A percentile compares a stretch with the other conserved stretches of the same genome.
These are phyloP conservation scores for Capromys pilorides DNA, from an alignment of 2,797 vertebrate genomes.

Conservation along the genomic window DNA sequence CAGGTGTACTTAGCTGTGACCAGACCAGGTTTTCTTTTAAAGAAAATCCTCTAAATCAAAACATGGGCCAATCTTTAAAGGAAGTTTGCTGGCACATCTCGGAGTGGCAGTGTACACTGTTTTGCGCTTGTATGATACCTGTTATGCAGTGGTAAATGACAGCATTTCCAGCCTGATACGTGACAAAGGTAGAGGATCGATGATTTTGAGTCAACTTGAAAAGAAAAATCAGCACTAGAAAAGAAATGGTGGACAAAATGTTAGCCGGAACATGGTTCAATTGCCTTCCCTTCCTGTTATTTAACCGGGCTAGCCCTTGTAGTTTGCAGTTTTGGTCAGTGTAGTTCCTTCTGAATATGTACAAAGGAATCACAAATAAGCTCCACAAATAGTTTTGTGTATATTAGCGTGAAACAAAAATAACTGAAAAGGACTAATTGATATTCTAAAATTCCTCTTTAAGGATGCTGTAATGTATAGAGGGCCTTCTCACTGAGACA, in stretches of 20 bases:
- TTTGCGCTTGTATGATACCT: conserved; percentile 24
- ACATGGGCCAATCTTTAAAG: neutral
- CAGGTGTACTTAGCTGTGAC: conserved; percentile 24
- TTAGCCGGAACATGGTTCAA: neutral
- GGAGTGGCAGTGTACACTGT: neutral
- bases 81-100: neutral
- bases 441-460: neutral
- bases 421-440: neutral
- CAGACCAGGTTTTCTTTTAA: conserved; percentile 49
- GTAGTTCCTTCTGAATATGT: neutral
- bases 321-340: conserved; percentile 10
- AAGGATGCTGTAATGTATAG: neutral
- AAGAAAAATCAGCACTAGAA: conserved; percentile 19
- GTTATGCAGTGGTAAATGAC: conserved; percentile 11
- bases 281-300: neutral
- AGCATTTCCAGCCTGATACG: neutral
- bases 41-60: conserved; percentile 55
- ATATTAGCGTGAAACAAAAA: neutral
- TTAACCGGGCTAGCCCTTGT: neutral
- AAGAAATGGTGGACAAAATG: conserved; percentile 14
- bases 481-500: neutral
- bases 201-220: conserved; percentile 10
- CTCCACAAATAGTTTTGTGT: neutral
- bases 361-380: conserved; percentile 49
- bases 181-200: neutral